A percentile compares a stretch with the other conserved stretches of the same genome.
These are phyloP conservation scores for Lepilemur ruficaudatus DNA, from an alignment of 2,797 vertebrate species.

Conservation along the genomic window DNA sequence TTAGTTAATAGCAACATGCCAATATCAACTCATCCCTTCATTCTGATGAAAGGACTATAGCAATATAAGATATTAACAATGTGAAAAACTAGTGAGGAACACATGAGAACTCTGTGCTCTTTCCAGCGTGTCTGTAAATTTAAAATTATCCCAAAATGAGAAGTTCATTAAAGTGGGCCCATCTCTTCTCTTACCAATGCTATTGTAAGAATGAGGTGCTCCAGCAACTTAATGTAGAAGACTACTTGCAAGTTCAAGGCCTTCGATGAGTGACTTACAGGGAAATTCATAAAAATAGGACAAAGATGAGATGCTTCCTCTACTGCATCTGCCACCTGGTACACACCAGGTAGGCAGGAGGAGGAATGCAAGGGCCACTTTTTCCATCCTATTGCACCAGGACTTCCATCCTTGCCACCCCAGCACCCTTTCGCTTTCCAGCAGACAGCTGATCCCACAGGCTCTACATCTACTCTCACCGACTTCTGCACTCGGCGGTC, in stretches of 20 bases:
- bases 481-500: fast-evolving
- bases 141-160: background rate
- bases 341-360: background rate
- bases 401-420: background rate
- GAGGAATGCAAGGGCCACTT: background rate
- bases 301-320: background rate
- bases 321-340: background rate
- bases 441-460: too few species aligned
- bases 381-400: background rate
- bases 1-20: background rate
- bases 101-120: background rate
- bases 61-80: background rate
- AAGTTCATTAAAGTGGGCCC: background rate
- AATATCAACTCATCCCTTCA: background rate
- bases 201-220: background rate
- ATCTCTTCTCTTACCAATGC: background rate
- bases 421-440: background rate
- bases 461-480: background rate
- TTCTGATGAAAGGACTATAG: background rate
- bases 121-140: background rate
- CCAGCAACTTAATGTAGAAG: background rate
- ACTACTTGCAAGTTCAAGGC: background rate
- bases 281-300: background rate
- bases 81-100: background rate
- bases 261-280: background rate